A percentile compares a stretch with the other conserved stretches of the same genome.
Conservation (phyloP, 2,888 invertebrate genomes). For the Griposia aprilina region DNA sequence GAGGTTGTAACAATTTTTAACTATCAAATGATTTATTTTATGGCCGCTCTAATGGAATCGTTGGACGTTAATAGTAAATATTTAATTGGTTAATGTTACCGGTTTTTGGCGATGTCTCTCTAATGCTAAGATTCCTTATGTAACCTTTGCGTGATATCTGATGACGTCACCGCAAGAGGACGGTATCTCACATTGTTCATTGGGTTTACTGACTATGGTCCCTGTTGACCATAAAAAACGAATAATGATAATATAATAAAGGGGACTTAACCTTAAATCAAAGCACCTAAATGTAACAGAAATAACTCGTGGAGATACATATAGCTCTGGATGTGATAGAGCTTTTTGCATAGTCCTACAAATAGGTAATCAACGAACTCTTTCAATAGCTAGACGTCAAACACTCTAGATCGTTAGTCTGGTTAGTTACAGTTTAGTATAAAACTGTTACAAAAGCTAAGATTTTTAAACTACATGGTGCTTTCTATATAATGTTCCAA, state of each 20-base stretch:
- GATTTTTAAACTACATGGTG: too few species aligned
- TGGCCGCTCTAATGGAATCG: slow-evolving; percentile 76
- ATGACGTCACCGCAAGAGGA: slow-evolving; percentile 49
- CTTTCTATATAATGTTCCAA: background rate
- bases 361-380: background rate
- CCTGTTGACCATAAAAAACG: background rate
- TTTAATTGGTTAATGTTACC: slow-evolving; percentile 78
- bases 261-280: background rate
- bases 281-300: too few species aligned
- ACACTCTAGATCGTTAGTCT: background rate
- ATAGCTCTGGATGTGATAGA: background rate
- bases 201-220: background rate
- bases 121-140: slow-evolving; percentile 62
- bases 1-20: slow-evolving; percentile 78
- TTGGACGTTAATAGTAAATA: slow-evolving; percentile 74
- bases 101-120: slow-evolving; percentile 72
- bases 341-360: too few species aligned
- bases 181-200: background rate
- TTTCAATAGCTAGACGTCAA: background rate
- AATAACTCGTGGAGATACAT: background rate
- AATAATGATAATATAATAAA: slow-evolving; percentile 10
- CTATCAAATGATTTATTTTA: slow-evolving; percentile 80
- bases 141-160: slow-evolving; percentile 51
- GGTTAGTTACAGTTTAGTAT: background rate
- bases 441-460: background rate